Conservation (phyloP, 2,113 vertebrate species). For the Leucopternis melanops region DNA sequence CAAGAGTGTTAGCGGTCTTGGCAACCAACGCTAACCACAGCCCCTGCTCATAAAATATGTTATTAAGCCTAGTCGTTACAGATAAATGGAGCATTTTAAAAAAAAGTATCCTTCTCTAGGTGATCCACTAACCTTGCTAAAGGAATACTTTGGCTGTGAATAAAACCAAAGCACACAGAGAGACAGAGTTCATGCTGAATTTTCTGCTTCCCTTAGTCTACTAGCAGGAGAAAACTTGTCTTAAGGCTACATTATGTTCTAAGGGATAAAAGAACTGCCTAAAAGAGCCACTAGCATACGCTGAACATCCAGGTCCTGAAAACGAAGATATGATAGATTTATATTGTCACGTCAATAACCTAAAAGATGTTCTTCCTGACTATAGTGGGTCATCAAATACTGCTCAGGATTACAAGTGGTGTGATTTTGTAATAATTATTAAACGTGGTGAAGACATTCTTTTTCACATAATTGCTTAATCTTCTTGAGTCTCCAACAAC, state of each 20-base stretch:
- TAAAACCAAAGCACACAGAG: not conserved
- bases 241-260: not conserved
- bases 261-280: not conserved
- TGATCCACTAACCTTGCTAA: not conserved
- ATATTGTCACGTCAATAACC: not conserved
- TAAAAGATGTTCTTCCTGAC: not conserved
- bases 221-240: not conserved
- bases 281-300: accelerated
- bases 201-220: not conserved
- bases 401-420: not conserved
- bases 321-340: not conserved
- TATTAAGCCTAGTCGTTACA: not conserved
- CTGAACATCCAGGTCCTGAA: not conserved
- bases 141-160: not conserved
- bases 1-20: not conserved
- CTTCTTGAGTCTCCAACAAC: not conserved
- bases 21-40: not conserved
- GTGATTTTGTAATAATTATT: not conserved
- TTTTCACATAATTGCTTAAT: conserved; percentile 37
- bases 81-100: not conserved
- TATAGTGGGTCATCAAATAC: not conserved
- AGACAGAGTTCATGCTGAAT: not conserved
- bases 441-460: not conserved
- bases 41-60: not conserved
- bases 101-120: not conserved